Percentiles rank a stretch among this genome's conserved stretches.
Evolutionary conservation across 2,888 invertebrate genomes (phyloP).

Genomic region (Microplitis deprimator): DNA sequence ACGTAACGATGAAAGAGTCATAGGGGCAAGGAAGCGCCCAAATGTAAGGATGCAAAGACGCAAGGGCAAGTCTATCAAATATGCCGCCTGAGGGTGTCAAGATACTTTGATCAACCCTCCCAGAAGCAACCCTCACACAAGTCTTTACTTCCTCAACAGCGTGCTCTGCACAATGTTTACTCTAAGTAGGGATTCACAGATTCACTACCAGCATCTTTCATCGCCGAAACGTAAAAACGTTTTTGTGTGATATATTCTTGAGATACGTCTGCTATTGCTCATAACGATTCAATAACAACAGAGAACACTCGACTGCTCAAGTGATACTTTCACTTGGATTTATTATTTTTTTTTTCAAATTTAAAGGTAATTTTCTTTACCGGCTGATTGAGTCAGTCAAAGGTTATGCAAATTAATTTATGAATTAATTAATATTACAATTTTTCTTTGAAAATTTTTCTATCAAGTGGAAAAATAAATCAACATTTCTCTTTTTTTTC

Average conservation of each 20-base stretch:
- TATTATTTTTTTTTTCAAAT: no score
- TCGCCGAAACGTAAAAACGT: conserved; percentile 37
- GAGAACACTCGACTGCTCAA: no score
- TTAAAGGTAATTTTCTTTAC: neutral
- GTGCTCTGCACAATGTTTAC: conserved; percentile 60
- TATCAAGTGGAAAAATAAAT: no score
- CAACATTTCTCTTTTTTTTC: neutral
- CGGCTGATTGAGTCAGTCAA: neutral
- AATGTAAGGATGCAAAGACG: conserved; percentile 1
- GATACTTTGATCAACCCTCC: conserved; percentile 66
- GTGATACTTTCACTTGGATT: no score
- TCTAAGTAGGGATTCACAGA: conserved; percentile 58
- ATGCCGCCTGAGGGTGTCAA: conserved; percentile 67
- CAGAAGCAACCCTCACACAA: conserved; percentile 46
- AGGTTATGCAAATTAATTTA: neutral
- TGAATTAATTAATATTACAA: neutral
- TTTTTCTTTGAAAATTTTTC: no score
- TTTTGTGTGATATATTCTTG: conserved; percentile 28
- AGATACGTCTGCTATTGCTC: neutral
- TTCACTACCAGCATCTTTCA: conserved; percentile 61
- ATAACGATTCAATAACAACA: neutral
- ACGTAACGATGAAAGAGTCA: conserved; percentile 42
- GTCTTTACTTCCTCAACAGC: conserved; percentile 45
- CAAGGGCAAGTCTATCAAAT: conserved; percentile 62
- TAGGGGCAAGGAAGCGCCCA: neutral